Base-by-base conservation (phyloP, 2,888 invertebrate species). In the Amphipyra berbera region DNA sequence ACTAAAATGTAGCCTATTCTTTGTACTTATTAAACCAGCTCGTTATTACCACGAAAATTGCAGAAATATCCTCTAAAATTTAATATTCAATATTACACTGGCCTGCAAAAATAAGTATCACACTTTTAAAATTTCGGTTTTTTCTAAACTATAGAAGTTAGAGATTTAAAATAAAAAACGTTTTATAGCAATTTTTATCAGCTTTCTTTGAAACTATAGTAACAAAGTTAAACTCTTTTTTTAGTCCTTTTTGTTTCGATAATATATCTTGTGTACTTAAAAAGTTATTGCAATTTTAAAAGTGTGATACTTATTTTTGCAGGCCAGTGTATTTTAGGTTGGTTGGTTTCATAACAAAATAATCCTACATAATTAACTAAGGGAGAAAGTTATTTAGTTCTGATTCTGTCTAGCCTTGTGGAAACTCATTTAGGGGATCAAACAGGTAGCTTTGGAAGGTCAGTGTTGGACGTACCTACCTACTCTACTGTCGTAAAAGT, bases 341-440 rank as follows among this genome's bases (percentile, higher is more conserved):
- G 1, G 2, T 7, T 15, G 13, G 47, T 55, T 55, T 60, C 52
- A 61, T 69, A 54, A 62, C 46, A 46, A 62, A 72, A 48, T 75
- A 63, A 64, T 63, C 71, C 60, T 27, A 33, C 40, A 42, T 54
- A 63, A 74, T 70, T 59, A 63, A 54, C 44, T 65, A 61, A 44
- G 40, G 37, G 12, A 40, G 38, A 49, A 72, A 62, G 48, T 69
- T 58, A 61, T 53, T 47, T 50, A 62, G 54, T 64, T 58, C 10
- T 42, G 33, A 15, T 57, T 53, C 21, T 53, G 42, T 45, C 45
- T 67, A 72, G 57, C 48, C 48, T 71, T 30, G 62, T 59, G 62
- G 58, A 73, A 76, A 60, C 63, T 73, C 63, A 76, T 76, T 64
- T 69, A 66, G 14, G 50, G 61, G 68, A 63, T 73, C 76, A 60